Evolutionary conservation across 2,113 vertebrate genomes (phyloP), one percentile per base, ranked within the genome.

Genomic region (Oncorhynchus nerka): DNA sequence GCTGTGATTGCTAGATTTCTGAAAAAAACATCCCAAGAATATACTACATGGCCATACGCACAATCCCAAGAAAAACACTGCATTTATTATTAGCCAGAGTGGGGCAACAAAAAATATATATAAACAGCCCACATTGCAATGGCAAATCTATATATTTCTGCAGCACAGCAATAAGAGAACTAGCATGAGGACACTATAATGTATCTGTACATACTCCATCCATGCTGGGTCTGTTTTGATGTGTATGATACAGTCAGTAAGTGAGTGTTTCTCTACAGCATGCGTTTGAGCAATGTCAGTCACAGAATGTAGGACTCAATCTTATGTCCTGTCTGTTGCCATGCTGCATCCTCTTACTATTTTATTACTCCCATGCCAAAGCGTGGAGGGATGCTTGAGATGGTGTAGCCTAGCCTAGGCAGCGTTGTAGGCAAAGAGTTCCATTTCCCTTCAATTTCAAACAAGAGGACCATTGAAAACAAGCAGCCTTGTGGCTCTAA

Each of bases 391-490:
- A 48, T 74, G 9, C 32, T 16, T 49, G 22, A 16, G 28, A 32
- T 66, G 73, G n/a, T 64, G 28, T 74, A 13, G 49, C 49, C 49
- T 4, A 51, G 55, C 19, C 19, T 34, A 68, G 28, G 66, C 66
- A 39, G 51, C 39, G 71, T 76, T 2, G 15, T 3, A 79, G 71
- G 84, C 30, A 76, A 75, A 24, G 16, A 67, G 64, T 75, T 68
- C 5, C 80, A 77, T 83, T 39, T 91, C 91, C 67, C 75, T 26
- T 51, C 49, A 16, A 51, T 16, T 90, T 90, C 88, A 88, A 86
- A 80, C 79, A 84, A 71, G 79, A 26, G 73, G 62, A 8, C 48
- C 64, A 26, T 72, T 67, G 68, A 68, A 57, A 77, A 69, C 49
- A 65, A 77, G 30, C 71, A 28, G 51, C 51, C 73, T 73, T 68